Evolutionary conservation across 2,113 vertebrate genomes (phyloP).

Genomic region (Mobula birostris): DNA sequence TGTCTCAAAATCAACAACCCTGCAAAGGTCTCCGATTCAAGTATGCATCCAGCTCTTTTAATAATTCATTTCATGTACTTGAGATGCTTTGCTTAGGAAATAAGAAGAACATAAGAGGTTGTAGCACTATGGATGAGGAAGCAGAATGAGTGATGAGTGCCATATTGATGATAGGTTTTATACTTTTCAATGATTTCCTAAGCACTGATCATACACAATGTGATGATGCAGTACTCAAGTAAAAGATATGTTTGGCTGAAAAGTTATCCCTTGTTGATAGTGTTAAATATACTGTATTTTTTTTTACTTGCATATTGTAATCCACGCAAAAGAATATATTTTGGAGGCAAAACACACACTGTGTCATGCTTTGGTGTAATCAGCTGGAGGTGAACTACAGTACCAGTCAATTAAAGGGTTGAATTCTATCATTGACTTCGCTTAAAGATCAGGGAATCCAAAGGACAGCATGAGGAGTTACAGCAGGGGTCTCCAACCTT

Average conservation of each 20-base stretch:
- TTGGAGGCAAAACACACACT: no score
- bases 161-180: neutral
- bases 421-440: neutral
- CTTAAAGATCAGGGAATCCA: conserved; percentile 6
- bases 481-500: no score
- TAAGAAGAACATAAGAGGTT: neutral
- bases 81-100: neutral
- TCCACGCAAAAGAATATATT: no score
- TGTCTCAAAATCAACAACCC: neutral
- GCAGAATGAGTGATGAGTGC: neutral
- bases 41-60: neutral
- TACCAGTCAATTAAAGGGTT: neutral
- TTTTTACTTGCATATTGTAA: no score
- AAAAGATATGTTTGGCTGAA: neutral
- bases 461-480: no score
- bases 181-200: neutral
- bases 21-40: neutral
- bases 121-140: neutral
- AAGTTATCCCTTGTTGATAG: no score
- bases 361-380: no score
- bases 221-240: neutral
- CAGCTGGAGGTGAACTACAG: no score
- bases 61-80: neutral
- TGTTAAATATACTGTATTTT: no score
- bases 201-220: neutral